Base-by-base conservation (phyloP, 2,888 invertebrate genomes). In the Spisula subtruncata region DNA sequence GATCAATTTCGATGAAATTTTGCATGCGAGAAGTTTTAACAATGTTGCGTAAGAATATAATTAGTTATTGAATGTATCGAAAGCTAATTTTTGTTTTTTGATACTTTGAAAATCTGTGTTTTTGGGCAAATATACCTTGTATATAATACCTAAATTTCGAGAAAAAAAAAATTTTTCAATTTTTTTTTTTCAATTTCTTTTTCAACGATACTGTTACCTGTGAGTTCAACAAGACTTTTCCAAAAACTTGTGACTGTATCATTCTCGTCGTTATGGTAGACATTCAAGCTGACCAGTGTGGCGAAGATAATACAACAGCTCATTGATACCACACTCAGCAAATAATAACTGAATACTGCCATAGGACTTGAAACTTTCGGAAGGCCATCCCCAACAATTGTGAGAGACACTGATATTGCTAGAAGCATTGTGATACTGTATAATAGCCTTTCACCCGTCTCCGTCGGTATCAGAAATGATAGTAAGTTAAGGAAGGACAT, bases 331-430 rank as follows among this genome's bases (percentile, higher is more conserved):
- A 88, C 89, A 0, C 87, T 71, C 12, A 92, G 88, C 20, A 93
- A 87, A 60, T 92, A 93, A 35, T 90, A 93, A 84, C 92, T 88
- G 4, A 93, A 87, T 4, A 92, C 66, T 0, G 93, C 91, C 93
- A 93, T 92, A 0, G 93, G 92, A 35, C 89, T 83, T 2, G 93
- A 90, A 0, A 92, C 88, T 51, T 89, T 89, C 1, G 93, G 92
- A 29, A 93, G 81, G 54, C 90, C 92, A 18, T 92, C 92, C 14
- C 92, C 90, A n/a, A 93, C 92, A 85, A 92, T 85, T 0, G 93
- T 93, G 25, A 93, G 80, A 71, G 92, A 93, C 41, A 93, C 92
- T n/a, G 93, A 89, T 60, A 92, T 90, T 0, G 92, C 91, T 16
- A 93, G 89, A 16, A 93, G 89, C 20, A 91, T 90, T 14, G 93